phyloP scores from a whole-genome alignment of 2,888 invertebrate genomes.

The Elegia similella region DNA sequence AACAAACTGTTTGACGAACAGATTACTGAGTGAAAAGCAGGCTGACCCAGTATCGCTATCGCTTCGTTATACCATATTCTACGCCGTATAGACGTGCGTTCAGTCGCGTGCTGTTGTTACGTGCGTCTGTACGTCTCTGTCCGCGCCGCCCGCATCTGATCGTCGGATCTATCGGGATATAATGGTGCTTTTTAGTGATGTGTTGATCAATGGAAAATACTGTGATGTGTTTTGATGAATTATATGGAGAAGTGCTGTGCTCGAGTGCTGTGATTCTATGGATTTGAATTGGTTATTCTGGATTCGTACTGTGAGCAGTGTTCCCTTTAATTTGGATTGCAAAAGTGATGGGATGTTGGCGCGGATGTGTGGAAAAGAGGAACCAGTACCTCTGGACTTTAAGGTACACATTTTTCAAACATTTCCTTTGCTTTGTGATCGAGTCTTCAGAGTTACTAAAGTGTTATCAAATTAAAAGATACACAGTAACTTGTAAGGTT shows the following conservation, averaged over 20 bases:
- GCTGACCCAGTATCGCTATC: slow-evolving; percentile 52
- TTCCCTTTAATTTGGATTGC: slow-evolving; percentile 3
- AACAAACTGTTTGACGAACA: slow-evolving; percentile 39
- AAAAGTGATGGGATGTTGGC: slow-evolving; percentile 46
- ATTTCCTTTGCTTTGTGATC: too few species aligned
- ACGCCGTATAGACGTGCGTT: slow-evolving; percentile 5
- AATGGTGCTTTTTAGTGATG: neutral
- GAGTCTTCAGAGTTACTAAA: too few species aligned
- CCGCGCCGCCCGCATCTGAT: slow-evolving; percentile 18
- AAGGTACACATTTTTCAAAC: slow-evolving; percentile 44
- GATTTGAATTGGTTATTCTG: neutral
- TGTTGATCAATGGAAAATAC: neutral
- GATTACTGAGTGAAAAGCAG: slow-evolving; percentile 41
- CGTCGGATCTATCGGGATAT: neutral
- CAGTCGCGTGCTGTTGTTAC: slow-evolving; percentile 32
- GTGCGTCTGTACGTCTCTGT: slow-evolving; percentile 26
- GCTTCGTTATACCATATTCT: slow-evolving; percentile 22
- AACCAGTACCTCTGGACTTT: slow-evolving; percentile 44
- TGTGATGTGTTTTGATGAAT: neutral
- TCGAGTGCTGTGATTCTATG: neutral
- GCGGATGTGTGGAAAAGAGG: slow-evolving; percentile 58
- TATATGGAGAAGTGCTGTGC: neutral
- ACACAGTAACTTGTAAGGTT: too few species aligned
- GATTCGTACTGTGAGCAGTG: neutral
- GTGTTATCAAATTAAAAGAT: too few species aligned